Base-by-base conservation (phyloP, 1,140 invertebrate genomes). In the Drusus annulatus region DNA sequence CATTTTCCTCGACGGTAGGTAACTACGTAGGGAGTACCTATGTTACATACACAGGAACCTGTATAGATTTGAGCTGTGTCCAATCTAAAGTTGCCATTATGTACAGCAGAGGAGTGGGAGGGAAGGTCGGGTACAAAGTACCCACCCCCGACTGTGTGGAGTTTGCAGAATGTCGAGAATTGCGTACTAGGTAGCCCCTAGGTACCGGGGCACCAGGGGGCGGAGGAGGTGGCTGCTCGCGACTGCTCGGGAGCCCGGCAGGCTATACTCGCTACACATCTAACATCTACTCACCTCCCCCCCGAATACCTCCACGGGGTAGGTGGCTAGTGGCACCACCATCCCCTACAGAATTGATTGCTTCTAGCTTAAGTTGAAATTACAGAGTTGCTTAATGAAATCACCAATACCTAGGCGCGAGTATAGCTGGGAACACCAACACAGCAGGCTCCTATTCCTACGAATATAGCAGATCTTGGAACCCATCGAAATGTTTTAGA, bases 321-420 rank as follows among this genome's bases (percentile, higher is more conserved):
- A 17, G 56, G 56, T 7, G 56, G 56, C 23, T 13, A 23, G 36
- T 45, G 36, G 56, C 23, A 21, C n/a, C 23, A 60, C 56, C 56
- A 60, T 60, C 56, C 65, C 65, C 36, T 69, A 69, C 36, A 69
- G 65, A 69, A 69, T 69, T 69, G 65, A 69, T 69, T 69, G 65
- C 65, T 69, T 69, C 65, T n/a, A 69, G 65, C 65, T 69, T 69
- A 69, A 69, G 31, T 69, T 69, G 65, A 69, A 69, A 69, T 69
- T 69, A 69, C 36, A 69, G 65, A 69, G 31, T 69, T 69, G 65
- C 65, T 69, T 69, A 69, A 69, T 69, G 65, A 69, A 69, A 69
- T 69, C 65, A 69, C 65, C 65, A 69, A 69, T 69, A 69, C 65
- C 15, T 19, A 56, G n/a, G n/a, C n/a, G n/a, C n/a, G n/a, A n/a